phyloP scores from a whole-genome alignment of 2,797 vertebrate genomes.

The Xerus rutilus region DNA sequence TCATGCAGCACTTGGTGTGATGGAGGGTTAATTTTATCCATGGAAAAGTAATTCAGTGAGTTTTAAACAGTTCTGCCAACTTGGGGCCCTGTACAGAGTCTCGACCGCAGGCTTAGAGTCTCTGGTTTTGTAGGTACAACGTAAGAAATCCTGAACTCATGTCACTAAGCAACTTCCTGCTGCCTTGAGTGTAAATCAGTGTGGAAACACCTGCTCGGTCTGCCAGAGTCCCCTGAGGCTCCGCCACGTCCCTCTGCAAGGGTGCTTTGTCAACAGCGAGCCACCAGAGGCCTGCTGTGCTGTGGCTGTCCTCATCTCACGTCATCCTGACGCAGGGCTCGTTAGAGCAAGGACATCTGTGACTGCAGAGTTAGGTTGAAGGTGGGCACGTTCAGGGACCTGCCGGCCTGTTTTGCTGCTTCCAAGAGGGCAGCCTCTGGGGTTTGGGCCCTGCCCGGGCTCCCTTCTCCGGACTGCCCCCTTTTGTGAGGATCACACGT shows the following conservation, averaged over 20 bases:
- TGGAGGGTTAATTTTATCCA: neutral
- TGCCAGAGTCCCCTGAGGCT: neutral
- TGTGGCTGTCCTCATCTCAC: neutral
- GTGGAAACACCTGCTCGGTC: neutral
- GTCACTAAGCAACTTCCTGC: neutral
- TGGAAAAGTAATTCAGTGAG: neutral
- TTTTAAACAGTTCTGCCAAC: neutral
- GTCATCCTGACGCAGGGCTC: neutral
- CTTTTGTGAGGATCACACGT: neutral
- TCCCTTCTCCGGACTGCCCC: neutral
- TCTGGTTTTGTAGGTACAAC: neutral
- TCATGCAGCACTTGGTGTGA: neutral
- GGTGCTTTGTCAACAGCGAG: neutral
- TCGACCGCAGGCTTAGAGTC: fast-evolving
- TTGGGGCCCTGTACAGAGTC: neutral
- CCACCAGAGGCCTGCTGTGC: neutral
- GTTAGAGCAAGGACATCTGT: neutral
- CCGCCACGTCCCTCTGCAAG: neutral
- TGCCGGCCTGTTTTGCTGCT: neutral
- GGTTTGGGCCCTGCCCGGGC: neutral
- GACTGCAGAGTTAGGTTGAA: neutral
- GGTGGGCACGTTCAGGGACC: fast-evolving
- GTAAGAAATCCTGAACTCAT: neutral
- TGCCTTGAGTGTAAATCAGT: neutral
- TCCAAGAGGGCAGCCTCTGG: neutral